phyloP scores from a whole-genome alignment of 1,140 invertebrate genomes.

The Drosophila nebulosa region DNA sequence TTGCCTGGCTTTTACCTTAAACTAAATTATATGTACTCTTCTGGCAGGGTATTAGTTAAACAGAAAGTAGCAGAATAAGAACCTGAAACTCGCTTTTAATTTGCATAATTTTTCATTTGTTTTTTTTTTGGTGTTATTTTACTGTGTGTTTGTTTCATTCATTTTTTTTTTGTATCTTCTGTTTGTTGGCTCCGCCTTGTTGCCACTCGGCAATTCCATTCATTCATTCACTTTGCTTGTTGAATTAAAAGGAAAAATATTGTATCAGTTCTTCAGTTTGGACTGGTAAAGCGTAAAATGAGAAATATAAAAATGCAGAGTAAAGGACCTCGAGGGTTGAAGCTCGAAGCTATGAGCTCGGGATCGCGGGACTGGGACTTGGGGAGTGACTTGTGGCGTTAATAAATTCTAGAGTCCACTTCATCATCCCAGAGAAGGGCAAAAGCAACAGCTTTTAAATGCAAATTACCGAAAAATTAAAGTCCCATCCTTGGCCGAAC shows the following conservation, averaged over 20 bases:
- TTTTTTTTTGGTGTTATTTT: conserved; percentile 10
- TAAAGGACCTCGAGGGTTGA: neutral
- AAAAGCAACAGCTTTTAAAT: conserved; percentile 63
- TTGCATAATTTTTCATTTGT: conserved; percentile 65
- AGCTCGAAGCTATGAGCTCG: neutral
- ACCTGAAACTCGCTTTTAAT: conserved; percentile 60
- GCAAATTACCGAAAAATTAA: conserved; percentile 77
- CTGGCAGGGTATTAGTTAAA: neutral
- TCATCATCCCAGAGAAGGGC: conserved; percentile 45
- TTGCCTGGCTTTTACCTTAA: too few relatives aligned
- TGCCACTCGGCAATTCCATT: conserved; percentile 47
- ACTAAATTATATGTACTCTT: neutral
- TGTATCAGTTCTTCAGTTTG: conserved; percentile 70
- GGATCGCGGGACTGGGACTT: neutral
- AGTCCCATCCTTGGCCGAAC: conserved; percentile 3
- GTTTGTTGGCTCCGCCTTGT: conserved; percentile 25
- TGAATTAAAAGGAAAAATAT: conserved; percentile 75
- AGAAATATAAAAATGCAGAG: conserved; percentile 62
- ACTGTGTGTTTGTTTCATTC: conserved; percentile 46
- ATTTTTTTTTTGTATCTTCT: conserved; percentile 44
- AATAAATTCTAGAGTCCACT: conserved; percentile 73
- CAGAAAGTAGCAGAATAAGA: neutral
- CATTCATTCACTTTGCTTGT: conserved; percentile 55
- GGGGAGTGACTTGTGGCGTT: conserved; percentile 29
- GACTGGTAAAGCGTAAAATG: conserved; percentile 65